Evolutionary conservation across 2,888 invertebrate species (phyloP).

Genomic region (Cephus pygmeus): DNA sequence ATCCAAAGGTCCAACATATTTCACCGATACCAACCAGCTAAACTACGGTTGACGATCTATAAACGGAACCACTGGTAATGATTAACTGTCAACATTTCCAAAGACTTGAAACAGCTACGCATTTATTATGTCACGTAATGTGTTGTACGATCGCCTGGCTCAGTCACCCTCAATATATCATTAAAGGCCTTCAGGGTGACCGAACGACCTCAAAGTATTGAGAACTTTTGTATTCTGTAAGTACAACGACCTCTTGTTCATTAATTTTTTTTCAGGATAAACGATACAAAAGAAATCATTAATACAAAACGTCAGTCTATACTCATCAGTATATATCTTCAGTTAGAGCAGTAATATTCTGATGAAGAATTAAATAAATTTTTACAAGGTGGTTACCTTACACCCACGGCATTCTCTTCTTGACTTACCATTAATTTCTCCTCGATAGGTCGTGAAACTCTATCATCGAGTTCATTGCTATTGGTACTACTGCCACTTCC

Average conservation of each 20-base stretch:
- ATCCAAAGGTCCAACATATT: background rate
- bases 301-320: background rate
- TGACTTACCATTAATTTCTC: slow-evolving; percentile 50
- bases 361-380: background rate
- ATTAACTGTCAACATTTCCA: background rate
- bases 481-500: slow-evolving; percentile 51
- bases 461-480: slow-evolving; percentile 48
- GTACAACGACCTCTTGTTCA: slow-evolving; percentile 40
- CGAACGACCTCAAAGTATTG: background rate
- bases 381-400: background rate
- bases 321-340: background rate
- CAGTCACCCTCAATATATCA: slow-evolving; percentile 20
- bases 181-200: slow-evolving; percentile 19
- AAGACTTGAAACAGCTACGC: background rate
- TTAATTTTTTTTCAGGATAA: slow-evolving; percentile 16
- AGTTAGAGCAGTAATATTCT: background rate
- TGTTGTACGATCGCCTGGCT: background rate
- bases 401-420: too few relatives aligned
- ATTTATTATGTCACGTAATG: background rate
- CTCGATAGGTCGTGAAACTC: slow-evolving; percentile 33
- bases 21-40: background rate
- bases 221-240: slow-evolving; percentile 23
- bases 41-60: background rate
- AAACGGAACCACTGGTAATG: background rate
- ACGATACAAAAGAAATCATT: background rate